These are phyloP conservation scores for Osmoderma eremita DNA, from an alignment of 2,888 invertebrate genomes.

Conservation along the genomic window DNA sequence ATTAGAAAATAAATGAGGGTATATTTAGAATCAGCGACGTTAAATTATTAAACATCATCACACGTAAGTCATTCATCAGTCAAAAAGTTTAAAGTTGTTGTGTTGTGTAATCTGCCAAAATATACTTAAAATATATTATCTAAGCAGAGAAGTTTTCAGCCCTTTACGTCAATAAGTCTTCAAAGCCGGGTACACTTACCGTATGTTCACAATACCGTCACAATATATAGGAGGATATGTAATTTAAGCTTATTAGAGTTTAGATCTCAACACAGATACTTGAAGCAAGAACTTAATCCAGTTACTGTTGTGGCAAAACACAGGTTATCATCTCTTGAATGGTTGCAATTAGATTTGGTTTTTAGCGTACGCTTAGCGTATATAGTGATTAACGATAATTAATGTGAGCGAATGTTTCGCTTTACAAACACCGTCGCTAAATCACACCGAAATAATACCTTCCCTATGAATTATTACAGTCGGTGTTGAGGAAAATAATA, in stretches of 20 bases:
- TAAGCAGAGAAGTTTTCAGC: too few species aligned
- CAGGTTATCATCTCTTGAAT: neutral
- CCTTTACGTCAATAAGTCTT: too few species aligned
- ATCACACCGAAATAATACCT: neutral
- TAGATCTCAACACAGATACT: neutral
- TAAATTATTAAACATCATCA: too few species aligned
- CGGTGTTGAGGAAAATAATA: slow-evolving; percentile 11
- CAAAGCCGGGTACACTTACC: too few species aligned
- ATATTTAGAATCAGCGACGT: too few species aligned
- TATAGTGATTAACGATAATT: neutral
- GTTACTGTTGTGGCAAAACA: neutral
- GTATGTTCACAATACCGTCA: too few species aligned
- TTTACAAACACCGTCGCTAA: slow-evolving; percentile 2
- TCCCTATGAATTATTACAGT: slow-evolving; percentile 10
- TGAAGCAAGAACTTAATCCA: neutral
- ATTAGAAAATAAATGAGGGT: too few species aligned
- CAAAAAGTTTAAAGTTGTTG: too few species aligned
- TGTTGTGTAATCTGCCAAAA: too few species aligned
- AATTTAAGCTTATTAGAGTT: neutral
- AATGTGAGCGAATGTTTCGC: neutral
- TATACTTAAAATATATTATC: too few species aligned
- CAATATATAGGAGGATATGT: too few species aligned
- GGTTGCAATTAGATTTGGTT: neutral
- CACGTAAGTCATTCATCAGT: too few species aligned
- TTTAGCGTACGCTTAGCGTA: neutral